phyloP scores from a whole-genome alignment of 2,113 vertebrate species.

The Orthonyx spaldingii region DNA sequence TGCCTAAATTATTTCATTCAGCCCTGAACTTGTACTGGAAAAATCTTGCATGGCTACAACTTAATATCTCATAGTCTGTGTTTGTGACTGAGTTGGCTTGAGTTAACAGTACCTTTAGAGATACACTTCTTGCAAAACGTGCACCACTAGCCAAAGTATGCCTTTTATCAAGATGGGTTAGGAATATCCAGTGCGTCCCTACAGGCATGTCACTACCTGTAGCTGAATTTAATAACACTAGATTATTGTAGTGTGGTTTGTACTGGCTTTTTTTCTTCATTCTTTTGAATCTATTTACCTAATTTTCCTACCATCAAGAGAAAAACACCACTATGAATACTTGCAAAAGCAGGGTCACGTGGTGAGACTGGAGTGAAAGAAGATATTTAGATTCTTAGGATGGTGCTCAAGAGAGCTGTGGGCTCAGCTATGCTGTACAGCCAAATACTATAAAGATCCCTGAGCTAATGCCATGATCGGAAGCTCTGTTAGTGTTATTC shows the following conservation, averaged over 20 bases:
- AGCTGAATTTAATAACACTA: slow-evolving; percentile 34
- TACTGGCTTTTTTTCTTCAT: background rate
- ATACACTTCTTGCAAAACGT: slow-evolving; percentile 40
- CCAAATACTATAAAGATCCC: background rate
- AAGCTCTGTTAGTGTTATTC: slow-evolving; percentile 12
- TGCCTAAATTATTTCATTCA: background rate
- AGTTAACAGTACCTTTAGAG: slow-evolving; percentile 35
- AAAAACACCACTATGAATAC: background rate
- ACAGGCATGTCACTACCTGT: slow-evolving; percentile 22
- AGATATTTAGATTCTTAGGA: background rate
- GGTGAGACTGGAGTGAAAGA: background rate
- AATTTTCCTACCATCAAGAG: background rate
- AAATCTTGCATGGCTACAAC: slow-evolving; percentile 4
- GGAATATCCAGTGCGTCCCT: slow-evolving; percentile 41
- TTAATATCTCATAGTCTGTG: background rate
- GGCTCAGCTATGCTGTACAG: background rate
- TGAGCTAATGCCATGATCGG: background rate
- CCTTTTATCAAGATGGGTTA: slow-evolving; percentile 51
- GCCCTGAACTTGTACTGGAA: slow-evolving; percentile 10
- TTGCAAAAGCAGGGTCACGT: background rate
- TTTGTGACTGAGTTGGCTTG: slow-evolving; percentile 25
- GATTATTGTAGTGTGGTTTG: slow-evolving; percentile 4
- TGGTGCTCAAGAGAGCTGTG: background rate
- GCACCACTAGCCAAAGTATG: slow-evolving; percentile 29
- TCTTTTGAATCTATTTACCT: slow-evolving; percentile 11